Conservation (phyloP, 1,140 invertebrate genomes). For the Drosophila azteca region DNA sequence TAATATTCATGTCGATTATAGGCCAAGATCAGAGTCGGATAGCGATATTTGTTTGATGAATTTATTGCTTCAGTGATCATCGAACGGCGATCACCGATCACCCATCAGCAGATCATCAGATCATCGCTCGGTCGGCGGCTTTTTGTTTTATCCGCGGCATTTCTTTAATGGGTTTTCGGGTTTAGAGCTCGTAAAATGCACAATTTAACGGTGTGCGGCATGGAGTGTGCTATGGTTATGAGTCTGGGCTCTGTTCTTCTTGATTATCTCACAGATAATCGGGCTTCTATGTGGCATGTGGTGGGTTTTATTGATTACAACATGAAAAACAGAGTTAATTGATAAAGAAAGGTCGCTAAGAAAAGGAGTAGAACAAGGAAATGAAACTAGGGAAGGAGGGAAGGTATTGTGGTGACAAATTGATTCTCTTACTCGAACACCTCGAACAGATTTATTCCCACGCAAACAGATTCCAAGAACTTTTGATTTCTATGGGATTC, state of each 20-base stretch:
- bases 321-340: constrained; percentile 2
- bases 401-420: background rate
- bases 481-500: constrained; percentile 58
- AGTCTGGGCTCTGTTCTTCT: constrained; percentile 20
- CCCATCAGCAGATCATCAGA: constrained; percentile 12
- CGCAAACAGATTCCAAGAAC: constrained; percentile 60
- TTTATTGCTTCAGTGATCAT: constrained; percentile 72
- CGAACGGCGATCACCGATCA: constrained; percentile 22
- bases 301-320: constrained; percentile 53
- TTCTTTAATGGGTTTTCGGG: constrained; percentile 48
- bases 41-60: constrained; percentile 74
- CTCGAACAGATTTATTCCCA: constrained; percentile 27
- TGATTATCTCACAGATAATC: constrained; percentile 58
- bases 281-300: constrained; percentile 12
- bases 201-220: constrained; percentile 67
- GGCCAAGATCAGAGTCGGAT: constrained; percentile 25
- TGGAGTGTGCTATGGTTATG: constrained; percentile 69
- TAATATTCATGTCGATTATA: constrained; percentile 75
- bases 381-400: too few species aligned
- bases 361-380: background rate
- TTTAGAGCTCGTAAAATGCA: constrained; percentile 60
- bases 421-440: background rate
- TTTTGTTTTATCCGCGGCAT: constrained; percentile 64
- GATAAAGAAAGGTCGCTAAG: background rate
- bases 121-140: constrained; percentile 44